phyloP scores from a whole-genome alignment of 2,113 vertebrate species.

The Notarius quadriscutis region DNA sequence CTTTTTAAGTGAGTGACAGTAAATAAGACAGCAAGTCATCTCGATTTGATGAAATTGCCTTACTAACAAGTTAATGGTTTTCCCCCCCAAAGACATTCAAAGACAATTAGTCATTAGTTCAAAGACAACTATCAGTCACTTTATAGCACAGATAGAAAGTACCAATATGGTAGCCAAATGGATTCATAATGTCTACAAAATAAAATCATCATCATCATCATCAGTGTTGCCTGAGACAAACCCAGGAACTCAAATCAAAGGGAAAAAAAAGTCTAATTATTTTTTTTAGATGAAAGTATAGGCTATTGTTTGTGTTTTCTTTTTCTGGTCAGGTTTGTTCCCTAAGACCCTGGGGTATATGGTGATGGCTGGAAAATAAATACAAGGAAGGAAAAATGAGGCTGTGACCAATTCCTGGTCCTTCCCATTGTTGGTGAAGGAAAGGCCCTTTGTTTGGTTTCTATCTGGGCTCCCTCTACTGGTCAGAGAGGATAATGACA shows the following conservation, averaged over 20 bases:
- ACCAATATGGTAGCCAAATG: not conserved
- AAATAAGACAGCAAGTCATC: not conserved
- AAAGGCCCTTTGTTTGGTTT: not conserved
- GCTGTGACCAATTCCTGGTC: not conserved
- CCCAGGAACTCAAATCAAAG: not conserved
- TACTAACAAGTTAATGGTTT: not conserved
- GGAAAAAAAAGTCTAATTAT: not conserved
- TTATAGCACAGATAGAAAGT: not conserved
- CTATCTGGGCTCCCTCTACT: not conserved
- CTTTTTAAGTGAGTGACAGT: not conserved
- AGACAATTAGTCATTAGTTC: too few species aligned
- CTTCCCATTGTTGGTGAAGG: not conserved
- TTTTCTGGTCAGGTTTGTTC: slow-evolving; percentile 1
- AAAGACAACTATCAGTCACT: not conserved
- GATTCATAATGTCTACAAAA: not conserved
- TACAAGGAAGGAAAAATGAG: not conserved
- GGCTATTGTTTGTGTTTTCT: not conserved
- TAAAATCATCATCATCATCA: not conserved
- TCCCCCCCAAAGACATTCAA: too few species aligned
- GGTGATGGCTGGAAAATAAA: not conserved
- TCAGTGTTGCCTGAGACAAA: not conserved
- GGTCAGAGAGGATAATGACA: not conserved
- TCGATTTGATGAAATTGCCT: not conserved
- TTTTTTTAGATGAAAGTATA: not conserved
- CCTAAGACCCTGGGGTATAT: not conserved